phyloP scores from a whole-genome alignment of 2,888 invertebrate genomes.

The Drosophila affinis region DNA sequence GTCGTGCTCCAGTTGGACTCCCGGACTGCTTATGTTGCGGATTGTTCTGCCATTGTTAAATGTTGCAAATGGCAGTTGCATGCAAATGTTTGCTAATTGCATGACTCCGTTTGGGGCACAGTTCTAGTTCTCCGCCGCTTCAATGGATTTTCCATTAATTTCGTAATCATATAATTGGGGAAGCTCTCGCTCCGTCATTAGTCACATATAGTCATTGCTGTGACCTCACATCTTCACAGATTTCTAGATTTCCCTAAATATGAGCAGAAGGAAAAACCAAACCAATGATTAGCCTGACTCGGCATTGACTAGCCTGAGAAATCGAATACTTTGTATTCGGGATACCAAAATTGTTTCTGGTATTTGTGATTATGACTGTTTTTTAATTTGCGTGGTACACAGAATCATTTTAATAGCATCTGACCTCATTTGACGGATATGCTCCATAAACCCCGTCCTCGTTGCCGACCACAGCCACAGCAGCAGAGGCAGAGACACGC shows the following conservation, averaged over 20 bases:
- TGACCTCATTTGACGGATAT: conserved; percentile 69
- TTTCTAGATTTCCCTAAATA: too few relatives aligned
- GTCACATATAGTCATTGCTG: too few relatives aligned
- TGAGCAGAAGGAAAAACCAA: not conserved
- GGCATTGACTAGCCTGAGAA: too few relatives aligned
- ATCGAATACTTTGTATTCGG: not conserved
- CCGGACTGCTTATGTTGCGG: not conserved
- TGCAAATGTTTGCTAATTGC: conserved; percentile 33
- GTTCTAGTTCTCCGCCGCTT: not conserved
- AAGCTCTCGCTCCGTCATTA: not conserved
- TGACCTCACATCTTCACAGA: too few relatives aligned
- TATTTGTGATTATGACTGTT: not conserved
- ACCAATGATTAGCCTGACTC: too few relatives aligned
- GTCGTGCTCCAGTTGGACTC: conserved; percentile 27
- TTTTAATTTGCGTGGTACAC: not conserved
- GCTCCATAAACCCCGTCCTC: conserved; percentile 36
- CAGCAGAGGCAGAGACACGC: conserved; percentile 17
- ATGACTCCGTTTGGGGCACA: conserved; percentile 4
- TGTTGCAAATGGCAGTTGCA: conserved; percentile 39
- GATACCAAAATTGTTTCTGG: not conserved
- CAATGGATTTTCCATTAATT: not conserved
- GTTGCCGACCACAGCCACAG: not conserved
- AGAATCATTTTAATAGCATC: conserved; percentile 13
- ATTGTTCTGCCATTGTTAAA: conserved; percentile 28
- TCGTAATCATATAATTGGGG: not conserved